Conservation (phyloP, 1,140 invertebrate species). For the Heliothis subflexa region DNA sequence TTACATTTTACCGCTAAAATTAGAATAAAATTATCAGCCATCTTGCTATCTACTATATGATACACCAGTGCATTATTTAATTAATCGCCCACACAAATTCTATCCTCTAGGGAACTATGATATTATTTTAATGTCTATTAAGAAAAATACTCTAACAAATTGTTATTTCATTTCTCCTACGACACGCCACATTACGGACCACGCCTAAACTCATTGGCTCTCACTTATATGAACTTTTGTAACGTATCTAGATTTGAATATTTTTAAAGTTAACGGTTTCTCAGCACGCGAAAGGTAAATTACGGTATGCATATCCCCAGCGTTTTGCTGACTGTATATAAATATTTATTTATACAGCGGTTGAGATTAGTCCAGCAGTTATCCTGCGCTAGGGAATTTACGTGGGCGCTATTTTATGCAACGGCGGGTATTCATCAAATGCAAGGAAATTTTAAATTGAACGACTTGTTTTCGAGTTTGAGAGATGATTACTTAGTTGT, state of each 20-base stretch:
- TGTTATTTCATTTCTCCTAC: conserved; percentile 10
- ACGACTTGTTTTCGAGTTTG: conserved; percentile 18
- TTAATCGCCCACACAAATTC: too few species aligned
- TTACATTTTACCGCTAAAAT: too few species aligned
- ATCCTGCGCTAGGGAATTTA: conserved; percentile 43
- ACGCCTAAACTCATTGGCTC: conserved; percentile 14
- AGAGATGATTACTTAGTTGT: not conserved
- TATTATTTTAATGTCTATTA: not conserved
- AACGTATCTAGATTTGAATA: conserved; percentile 36
- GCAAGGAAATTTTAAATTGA: conserved; percentile 54
- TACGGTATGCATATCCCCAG: conserved; percentile 35
- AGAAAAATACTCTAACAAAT: not conserved
- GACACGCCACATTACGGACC: conserved; percentile 13
- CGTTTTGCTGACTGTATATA: conserved; percentile 34
- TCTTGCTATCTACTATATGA: too few species aligned
- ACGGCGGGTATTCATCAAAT: conserved; percentile 55
- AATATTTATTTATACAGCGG: conserved; percentile 51
- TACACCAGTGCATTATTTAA: too few species aligned
- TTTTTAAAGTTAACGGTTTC: conserved; percentile 39
- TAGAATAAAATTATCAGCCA: too few species aligned
- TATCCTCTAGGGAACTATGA: not conserved
- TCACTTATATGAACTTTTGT: conserved; percentile 33
- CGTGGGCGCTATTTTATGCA: conserved; percentile 54
- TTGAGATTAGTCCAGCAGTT: conserved; percentile 49
- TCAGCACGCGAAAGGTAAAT: conserved; percentile 41